Conservation (phyloP, 2,888 invertebrate genomes). For the Oxyteleia sp. region DNA sequence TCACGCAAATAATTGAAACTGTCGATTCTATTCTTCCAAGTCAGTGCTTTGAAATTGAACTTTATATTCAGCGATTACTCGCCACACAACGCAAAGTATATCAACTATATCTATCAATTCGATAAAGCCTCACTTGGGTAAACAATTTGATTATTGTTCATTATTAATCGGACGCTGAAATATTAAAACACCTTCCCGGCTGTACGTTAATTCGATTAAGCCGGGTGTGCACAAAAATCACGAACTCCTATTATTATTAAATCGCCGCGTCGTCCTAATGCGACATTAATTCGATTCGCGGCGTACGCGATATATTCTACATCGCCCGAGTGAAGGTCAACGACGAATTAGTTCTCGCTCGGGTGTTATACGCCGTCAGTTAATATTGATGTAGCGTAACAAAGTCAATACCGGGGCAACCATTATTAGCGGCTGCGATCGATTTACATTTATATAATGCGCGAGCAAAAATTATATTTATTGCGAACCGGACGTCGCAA, state of each 20-base stretch:
- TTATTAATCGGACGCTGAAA: slow-evolving; percentile 15
- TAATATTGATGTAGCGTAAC: slow-evolving; percentile 41
- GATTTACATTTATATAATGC: slow-evolving; percentile 31
- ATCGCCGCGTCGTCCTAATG: slow-evolving; percentile 9
- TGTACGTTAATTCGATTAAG: slow-evolving; percentile 15
- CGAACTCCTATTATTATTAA: slow-evolving; percentile 27
- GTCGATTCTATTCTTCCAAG: slow-evolving; percentile 53
- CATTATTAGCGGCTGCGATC: slow-evolving; percentile 26
- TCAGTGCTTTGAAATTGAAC: slow-evolving; percentile 56
- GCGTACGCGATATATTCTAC: slow-evolving; percentile 29
- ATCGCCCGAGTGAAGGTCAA: slow-evolving; percentile 16
- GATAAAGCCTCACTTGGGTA: slow-evolving; percentile 6
- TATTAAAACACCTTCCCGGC: not conserved
- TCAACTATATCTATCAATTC: slow-evolving; percentile 20
- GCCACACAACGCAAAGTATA: slow-evolving; percentile 4
- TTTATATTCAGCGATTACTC: slow-evolving; percentile 32
- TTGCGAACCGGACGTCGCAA: not conserved
- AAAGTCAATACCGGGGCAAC: slow-evolving; percentile 14
- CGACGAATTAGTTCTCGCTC: slow-evolving; percentile 24
- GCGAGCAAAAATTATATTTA: slow-evolving; percentile 5
- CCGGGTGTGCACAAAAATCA: slow-evolving; percentile 5
- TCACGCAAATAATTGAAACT: slow-evolving; percentile 57
- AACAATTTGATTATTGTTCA: slow-evolving; percentile 35
- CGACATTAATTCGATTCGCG: slow-evolving; percentile 31
- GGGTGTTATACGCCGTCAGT: not conserved